These are phyloP conservation scores for Armadillidium nasatum DNA, from an alignment of 1,140 invertebrate species.

Conservation along the genomic window DNA sequence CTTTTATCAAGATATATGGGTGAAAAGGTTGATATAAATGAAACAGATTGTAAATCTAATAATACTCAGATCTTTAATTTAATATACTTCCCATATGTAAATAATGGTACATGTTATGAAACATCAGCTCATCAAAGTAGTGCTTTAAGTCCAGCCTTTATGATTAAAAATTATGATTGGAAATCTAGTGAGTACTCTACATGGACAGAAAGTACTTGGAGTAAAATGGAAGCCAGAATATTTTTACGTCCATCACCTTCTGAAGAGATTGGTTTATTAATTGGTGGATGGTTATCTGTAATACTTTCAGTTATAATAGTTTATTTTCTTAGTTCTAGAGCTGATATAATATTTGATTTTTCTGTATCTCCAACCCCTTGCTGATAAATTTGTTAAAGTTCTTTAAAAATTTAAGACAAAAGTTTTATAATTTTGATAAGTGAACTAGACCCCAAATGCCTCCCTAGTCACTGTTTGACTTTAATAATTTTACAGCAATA, in stretches of 20 bases:
- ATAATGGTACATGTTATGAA: conserved; percentile 38
- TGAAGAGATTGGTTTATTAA: conserved; percentile 35
- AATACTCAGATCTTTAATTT: conserved; percentile 29
- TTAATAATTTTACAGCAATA: too few species aligned
- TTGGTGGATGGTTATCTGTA: conserved; percentile 31
- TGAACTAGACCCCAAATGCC: too few species aligned
- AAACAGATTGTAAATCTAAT: conserved; percentile 29
- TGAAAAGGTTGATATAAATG: conserved; percentile 28
- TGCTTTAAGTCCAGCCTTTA: conserved; percentile 41
- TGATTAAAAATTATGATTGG: conserved; percentile 37
- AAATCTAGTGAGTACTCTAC: conserved; percentile 37
- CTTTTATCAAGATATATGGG: conserved; percentile 35
- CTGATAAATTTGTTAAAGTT: neutral
- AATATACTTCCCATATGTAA: conserved; percentile 27
- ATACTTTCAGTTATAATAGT: conserved; percentile 31
- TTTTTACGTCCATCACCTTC: conserved; percentile 34
- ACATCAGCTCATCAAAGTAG: conserved; percentile 34
- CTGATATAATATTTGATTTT: conserved; percentile 34
- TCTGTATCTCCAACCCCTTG: conserved; percentile 28
- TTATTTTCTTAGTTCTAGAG: conserved; percentile 33
- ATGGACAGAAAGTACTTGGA: conserved; percentile 42
- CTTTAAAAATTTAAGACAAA: neutral
- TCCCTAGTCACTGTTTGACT: too few species aligned
- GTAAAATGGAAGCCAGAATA: conserved; percentile 32
- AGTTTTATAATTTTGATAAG: too few species aligned